Base-by-base conservation (phyloP, 2,888 invertebrate species). In the Perizoma flavofasciatum region DNA sequence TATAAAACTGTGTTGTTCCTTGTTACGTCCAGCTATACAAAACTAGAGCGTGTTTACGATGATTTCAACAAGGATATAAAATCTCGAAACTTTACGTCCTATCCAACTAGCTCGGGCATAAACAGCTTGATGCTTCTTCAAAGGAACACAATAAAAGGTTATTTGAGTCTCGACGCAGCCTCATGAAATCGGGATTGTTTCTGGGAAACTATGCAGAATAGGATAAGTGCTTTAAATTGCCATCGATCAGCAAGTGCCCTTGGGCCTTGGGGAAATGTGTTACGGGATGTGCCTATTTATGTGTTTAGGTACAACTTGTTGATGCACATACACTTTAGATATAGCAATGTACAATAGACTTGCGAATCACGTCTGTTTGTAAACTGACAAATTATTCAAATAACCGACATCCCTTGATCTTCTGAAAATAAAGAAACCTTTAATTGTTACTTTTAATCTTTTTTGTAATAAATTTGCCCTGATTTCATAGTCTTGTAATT, bases 31-130 rank as follows among this genome's bases (percentile, higher is more conserved):
- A 56, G 41, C 37, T 22, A 54, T 53, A 54, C 53, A 47, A 54
- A 53, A 57, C 52, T 35, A 37, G 49, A 49, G 43, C 45, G 41
- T 49, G 62, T 62, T 62, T 55, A 62, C 58, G 55, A 62, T 59
- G 55, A 62, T 59, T 62, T 62, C 58, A 62, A 62, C 62, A 58
- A 62, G 58, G 62, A 51, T 62, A 62, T 62, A 62, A 62, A 62
- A 62, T 49, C 51, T 50, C 47, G 47, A 55, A 65, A 56, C 56
- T 64, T 64, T 59, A 61, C 56, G 53, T 61, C 55, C 43, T 58
- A 59, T 59, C 53, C 55, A 55, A 61, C 59, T 61, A 55, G 47
- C 46, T 48, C 39, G 57, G 48, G 22, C 51, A 53, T 60, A 62
- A 62, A 65, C 65, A 65, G 59, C 59, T 55, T 54, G 43, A 10